Conservation (phyloP, 2,797 vertebrate species). For the Cynopterus sphinx region DNA sequence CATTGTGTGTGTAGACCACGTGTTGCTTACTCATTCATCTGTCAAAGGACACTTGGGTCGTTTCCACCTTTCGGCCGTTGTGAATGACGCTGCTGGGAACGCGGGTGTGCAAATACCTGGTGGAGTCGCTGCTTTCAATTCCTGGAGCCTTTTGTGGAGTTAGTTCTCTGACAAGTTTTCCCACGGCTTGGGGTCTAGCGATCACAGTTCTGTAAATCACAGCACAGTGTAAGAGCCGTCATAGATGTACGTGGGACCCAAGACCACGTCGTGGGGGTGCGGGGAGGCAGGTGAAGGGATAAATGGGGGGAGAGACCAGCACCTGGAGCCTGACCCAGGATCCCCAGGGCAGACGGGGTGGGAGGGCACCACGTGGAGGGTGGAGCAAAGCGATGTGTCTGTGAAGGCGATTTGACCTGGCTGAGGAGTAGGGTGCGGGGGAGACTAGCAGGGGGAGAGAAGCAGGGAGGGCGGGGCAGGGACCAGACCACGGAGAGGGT, state of each 20-base stretch:
- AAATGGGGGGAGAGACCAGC: fast-evolving
- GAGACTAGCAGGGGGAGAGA: fast-evolving
- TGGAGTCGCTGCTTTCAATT: not conserved
- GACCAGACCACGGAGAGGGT: fast-evolving
- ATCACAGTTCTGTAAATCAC: not conserved
- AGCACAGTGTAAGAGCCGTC: fast-evolving
- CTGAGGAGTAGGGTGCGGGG: fast-evolving
- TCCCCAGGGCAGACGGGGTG: fast-evolving
- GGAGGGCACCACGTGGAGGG: not conserved
- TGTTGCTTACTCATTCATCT: not conserved
- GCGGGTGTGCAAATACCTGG: not conserved
- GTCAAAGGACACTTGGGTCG: not conserved
- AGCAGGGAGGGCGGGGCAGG: fast-evolving
- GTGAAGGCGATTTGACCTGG: not conserved
- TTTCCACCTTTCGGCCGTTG: not conserved
- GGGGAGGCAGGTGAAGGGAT: not conserved
- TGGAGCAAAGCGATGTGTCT: not conserved
- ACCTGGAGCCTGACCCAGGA: not conserved
- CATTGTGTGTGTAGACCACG: fast-evolving
- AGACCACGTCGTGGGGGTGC: fast-evolving
- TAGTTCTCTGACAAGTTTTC: not conserved
- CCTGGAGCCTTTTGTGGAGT: not conserved
- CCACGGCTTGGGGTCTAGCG: not conserved
- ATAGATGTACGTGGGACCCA: not conserved
- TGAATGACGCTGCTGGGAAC: not conserved